Base-by-base conservation (phyloP, 2,888 invertebrate species). In the Diarsia rubi region DNA sequence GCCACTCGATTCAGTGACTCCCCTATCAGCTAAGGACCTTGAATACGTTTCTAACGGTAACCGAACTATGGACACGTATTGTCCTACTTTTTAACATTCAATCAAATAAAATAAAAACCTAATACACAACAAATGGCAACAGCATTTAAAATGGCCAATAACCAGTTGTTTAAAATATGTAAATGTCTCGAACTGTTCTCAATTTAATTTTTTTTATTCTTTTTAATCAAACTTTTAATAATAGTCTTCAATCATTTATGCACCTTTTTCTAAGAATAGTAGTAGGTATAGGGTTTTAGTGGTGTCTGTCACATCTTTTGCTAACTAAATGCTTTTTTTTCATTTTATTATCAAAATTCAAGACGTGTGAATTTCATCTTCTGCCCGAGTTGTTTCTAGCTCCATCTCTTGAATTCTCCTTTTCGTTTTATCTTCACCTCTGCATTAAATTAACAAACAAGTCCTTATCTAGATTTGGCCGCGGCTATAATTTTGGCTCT, bases 61-160 rank as follows among this genome's bases (percentile, higher is more conserved):
- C 21, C 5, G 21, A 57, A 54, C 54, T 24, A 47, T 31, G 31
- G 78, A 63, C 78, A 78, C 76, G 78, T 78, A 21, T 45, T 68
- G 60, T n/a, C 45, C 62, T 47, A 78, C 52, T 45, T n/a, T n/a
- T n/a, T 75, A 42, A 24, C 9, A 74, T 27, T 42, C 44, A 52
- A 63, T 44, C 21, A 21, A 44, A 52, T 37, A 37, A 37, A 37
- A 37, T 37, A 75, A 63, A 27, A 65, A 21, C 6, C 3, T 27
- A 31, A 31, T 59, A 59, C 19, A 31, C 31, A 3, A 11, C 31
- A 59, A 31, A 59, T 31, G 9, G 31, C 11, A 21, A 59, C 11
- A 59, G 21, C 21, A 21, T 21, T 31, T 59, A 59, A 9, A 64
- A 64, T 37, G 6, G 14, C 14, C 16, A 49, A 49, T 31, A 49